Percentiles rank a stretch among this genome's conserved stretches.
phyloP scores from a whole-genome alignment of 2,797 vertebrate genomes.

The Sphenodon punctatus region DNA sequence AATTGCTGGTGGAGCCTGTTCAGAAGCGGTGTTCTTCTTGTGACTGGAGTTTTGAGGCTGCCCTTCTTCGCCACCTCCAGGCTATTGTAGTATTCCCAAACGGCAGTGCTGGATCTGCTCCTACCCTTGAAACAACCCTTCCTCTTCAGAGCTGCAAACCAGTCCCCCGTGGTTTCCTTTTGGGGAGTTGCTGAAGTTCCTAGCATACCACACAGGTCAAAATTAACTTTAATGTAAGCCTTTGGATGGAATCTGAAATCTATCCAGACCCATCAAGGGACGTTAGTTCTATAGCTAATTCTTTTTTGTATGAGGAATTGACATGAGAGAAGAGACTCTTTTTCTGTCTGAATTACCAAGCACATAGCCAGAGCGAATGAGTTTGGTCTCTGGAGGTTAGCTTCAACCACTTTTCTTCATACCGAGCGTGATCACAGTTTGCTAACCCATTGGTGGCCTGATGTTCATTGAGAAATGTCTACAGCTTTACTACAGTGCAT shows the following conservation, averaged over 20 bases:
- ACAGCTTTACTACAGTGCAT: not conserved
- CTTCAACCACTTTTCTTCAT: not conserved
- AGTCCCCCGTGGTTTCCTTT: conserved; percentile 5
- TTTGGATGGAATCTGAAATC: conserved; percentile 46
- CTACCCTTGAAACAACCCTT: too few species aligned
- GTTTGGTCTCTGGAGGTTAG: not conserved
- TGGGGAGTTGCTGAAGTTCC: conserved; percentile 40
- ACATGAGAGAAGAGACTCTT: conserved; percentile 1
- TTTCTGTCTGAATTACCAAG: conserved; percentile 22
- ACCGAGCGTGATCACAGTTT: not conserved
- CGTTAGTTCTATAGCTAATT: conserved; percentile 1
- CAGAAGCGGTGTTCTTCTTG: too few species aligned
- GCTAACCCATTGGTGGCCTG: conserved; percentile 19
- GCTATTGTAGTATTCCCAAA: too few species aligned
- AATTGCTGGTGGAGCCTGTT: too few species aligned
- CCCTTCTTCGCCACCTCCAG: too few species aligned
- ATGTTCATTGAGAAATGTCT: not conserved
- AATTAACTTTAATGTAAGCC: conserved; percentile 22
- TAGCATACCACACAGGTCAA: conserved; percentile 20
- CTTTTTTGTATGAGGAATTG: not conserved
- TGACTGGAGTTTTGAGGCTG: too few species aligned
- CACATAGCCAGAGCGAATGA: conserved; percentile 3
- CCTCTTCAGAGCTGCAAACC: too few species aligned
- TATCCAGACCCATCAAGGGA: not conserved
- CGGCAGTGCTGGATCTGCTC: too few species aligned